Base-by-base conservation (phyloP, 2,888 invertebrate species). In the Syritta pipiens region DNA sequence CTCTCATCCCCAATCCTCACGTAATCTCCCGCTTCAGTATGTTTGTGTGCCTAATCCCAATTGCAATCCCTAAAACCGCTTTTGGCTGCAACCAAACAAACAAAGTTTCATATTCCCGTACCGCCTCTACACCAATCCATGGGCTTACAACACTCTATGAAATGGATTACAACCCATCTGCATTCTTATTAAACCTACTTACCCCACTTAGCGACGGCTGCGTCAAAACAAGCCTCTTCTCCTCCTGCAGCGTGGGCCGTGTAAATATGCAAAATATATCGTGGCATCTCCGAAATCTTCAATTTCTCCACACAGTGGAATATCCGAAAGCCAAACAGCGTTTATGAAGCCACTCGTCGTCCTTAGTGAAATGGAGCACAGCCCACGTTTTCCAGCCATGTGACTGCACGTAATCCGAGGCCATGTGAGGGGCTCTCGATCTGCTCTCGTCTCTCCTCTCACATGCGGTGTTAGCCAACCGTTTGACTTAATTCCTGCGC, bases 401-500 rank as follows among this genome's bases (percentile, higher is more conserved):
- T 42, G 63, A 49, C 49, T 48, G 37, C 40, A 26, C 35, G 42
- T 42, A 51, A 51, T 49, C 30, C 35, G 26, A 44, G n/a, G 65
- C 35, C 55, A 42, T 51, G 42, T 63, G 49, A 19, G 14, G 17
- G 40, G 7, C 7, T 17, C 9, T n/a, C 7, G 28, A 9, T n/a
- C 28, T 7, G n/a, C 9, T 9, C n/a, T 28, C 9, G 28, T n/a
- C n/a, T 7, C 12, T 24, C 12, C 14, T 37, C 44, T 17, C 42
- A 24, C 37, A 53, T 32, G 30, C 24, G 42, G 22, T 46, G 51
- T 46, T 44, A 37, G 55, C 19, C 49, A 71, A 40, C 20, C 57
- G 37, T 60, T 79, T 72, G 72, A 67, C 60, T 72, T 67, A 72
- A 59, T 72, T 72, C 60, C 63, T 63, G 57, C 59, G 53, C 62